Evolutionary conservation across 2,888 invertebrate genomes (phyloP).

Genomic region (Metellina segmentata): DNA sequence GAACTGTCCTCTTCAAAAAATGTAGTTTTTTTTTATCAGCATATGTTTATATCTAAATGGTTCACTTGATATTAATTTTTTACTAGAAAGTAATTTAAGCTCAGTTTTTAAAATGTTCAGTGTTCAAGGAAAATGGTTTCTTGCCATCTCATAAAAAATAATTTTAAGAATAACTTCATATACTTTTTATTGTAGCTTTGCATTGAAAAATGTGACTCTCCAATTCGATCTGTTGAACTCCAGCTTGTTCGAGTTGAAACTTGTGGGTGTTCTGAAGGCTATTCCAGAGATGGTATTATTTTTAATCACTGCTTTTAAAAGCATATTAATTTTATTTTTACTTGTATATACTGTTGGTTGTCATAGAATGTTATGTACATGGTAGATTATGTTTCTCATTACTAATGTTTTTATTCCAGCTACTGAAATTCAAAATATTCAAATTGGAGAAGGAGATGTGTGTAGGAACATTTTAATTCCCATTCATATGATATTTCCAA

Average conservation of each 20-base stretch:
- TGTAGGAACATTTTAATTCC: slow-evolving; percentile 90
- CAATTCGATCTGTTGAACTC: slow-evolving; percentile 95
- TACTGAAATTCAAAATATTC: slow-evolving; percentile 98
- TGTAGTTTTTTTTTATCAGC: too few relatives aligned
- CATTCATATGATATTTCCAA: slow-evolving; percentile 96
- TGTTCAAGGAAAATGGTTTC: neutral
- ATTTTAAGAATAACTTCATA: neutral
- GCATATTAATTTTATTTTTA: neutral
- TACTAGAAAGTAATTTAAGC: neutral
- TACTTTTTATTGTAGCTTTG: slow-evolving; percentile 83
- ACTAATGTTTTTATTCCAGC: slow-evolving; percentile 84
- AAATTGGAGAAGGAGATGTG: slow-evolving; percentile 96
- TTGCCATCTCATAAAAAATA: neutral
- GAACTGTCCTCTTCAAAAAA: too few relatives aligned
- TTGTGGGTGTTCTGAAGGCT: slow-evolving; percentile 95
- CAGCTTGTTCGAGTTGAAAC: slow-evolving; percentile 97
- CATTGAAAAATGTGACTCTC: slow-evolving; percentile 90
- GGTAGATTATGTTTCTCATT: neutral
- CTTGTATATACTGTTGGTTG: neutral
- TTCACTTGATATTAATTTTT: too few relatives aligned
- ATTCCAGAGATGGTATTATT: slow-evolving; percentile 90
- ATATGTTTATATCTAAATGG: too few relatives aligned
- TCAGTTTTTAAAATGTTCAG: neutral
- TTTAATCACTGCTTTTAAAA: neutral
- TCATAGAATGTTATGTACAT: neutral